A percentile compares a stretch with the other conserved stretches of the same genome.
phyloP scores from a whole-genome alignment of 2,888 invertebrate genomes.

The Drosophila niveifrons region DNA sequence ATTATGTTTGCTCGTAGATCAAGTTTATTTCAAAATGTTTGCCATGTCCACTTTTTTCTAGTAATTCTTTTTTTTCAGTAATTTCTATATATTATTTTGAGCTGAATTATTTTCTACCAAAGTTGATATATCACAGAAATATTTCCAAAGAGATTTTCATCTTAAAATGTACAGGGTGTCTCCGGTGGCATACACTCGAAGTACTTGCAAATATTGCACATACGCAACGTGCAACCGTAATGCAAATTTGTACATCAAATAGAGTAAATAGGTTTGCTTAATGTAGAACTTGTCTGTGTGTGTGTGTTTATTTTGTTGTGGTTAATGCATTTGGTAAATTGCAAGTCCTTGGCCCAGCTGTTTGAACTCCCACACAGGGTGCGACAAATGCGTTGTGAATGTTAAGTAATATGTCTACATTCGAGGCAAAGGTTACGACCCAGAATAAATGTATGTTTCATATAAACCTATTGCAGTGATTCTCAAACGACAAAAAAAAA shows the following conservation, averaged over 20 bases:
- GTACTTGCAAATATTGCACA: constrained; percentile 24
- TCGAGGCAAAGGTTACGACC: constrained; percentile 6
- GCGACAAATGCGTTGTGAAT: not conserved
- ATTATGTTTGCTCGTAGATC: too few species aligned
- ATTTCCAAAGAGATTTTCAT: too few species aligned
- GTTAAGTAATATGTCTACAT: not conserved
- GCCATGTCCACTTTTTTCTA: too few species aligned
- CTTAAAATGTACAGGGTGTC: too few species aligned
- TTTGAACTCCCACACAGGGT: constrained; percentile 19
- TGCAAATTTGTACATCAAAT: constrained; percentile 11
- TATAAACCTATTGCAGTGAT: constrained; percentile 26
- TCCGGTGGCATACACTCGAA: too few species aligned
- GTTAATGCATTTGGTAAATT: not conserved
- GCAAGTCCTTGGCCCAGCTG: constrained; percentile 26
- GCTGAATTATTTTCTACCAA: too few species aligned
- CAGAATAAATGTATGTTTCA: not conserved
- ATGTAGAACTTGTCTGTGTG: not conserved
- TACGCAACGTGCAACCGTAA: constrained; percentile 29
- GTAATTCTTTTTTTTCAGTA: too few species aligned
- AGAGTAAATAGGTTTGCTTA: not conserved
- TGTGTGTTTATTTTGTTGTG: too few species aligned
- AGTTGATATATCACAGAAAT: too few species aligned
- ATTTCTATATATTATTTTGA: too few species aligned
- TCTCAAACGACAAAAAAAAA: constrained; percentile 19
- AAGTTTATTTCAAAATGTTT: too few species aligned